Evolutionary conservation across 2,797 vertebrate species (phyloP), one percentile per base, ranked within the genome.

Genomic region (Molossus molossus): DNA sequence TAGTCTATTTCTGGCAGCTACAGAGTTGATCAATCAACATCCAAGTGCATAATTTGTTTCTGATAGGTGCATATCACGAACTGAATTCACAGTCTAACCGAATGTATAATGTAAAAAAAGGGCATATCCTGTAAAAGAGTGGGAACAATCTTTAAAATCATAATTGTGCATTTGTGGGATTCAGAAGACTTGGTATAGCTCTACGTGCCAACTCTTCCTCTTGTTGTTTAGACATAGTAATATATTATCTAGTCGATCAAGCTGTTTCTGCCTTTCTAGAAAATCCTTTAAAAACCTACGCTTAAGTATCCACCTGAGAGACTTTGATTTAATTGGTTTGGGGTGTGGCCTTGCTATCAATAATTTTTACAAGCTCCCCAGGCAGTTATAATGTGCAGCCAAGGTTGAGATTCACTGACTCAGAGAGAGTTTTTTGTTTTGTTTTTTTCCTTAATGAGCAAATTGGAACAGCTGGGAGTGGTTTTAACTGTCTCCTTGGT

Each of bases 401-500:
- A 67, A 27, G 1, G 3, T 21, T 79, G 50, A 72, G 73, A 88
- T 77, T 90, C 50, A 58, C 20, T 70, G 33, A 91, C 79, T 88
- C 48, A 87, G 62, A 87, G n/a, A 82, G 9, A 40, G 15, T 60
- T 57, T 80, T 60, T 58, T 90, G 62, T 67, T 64, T 29, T 69
- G 21, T 75, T 76, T 79, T 48, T 82, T 93, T 20, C 9, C 9
- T 86, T 90, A 67, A 21, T 73, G 33, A 85, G 18, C 20, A 85
- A 93, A 94, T 48, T 70, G 12, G 50, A 67, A 82, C 29, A 45
- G 13, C 23, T 93, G 20, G 15, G 40, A 57, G 23, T 45, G n/a
- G 12, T 91, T 82, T 93, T 87, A 83, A 79, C 64, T 82, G 69
- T 83, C 69, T 79, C 20, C 18, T 86, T 94, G 6, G 2, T 75